Percentiles rank a stretch among this genome's conserved stretches.
These are phyloP conservation scores for Drosophila heteroneura DNA, from an alignment of 2,888 invertebrate genomes.

Conservation along the genomic window DNA sequence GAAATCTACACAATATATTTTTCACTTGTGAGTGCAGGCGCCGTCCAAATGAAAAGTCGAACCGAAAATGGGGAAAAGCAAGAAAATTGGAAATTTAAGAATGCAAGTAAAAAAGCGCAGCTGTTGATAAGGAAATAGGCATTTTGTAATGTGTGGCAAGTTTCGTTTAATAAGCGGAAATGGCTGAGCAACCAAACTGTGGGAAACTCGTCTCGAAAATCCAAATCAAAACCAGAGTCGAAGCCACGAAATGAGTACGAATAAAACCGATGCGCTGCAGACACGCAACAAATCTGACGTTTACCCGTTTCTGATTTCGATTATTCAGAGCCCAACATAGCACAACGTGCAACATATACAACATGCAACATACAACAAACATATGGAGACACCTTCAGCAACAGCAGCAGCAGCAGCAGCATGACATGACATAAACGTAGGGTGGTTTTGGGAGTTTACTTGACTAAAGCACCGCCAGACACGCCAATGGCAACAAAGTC, in stretches of 20 bases:
- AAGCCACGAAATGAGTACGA: constrained; percentile 26
- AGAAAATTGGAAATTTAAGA: constrained; percentile 38
- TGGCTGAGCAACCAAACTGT: constrained; percentile 33
- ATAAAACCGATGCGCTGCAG: constrained; percentile 47
- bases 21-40: constrained; percentile 39
- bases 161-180: constrained; percentile 63
- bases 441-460: not conserved
- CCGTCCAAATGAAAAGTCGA: not conserved
- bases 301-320: constrained; percentile 53
- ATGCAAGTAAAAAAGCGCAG: constrained; percentile 50
- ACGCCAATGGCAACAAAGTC: constrained; percentile 77
- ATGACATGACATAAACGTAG: constrained; percentile 39
- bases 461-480: constrained; percentile 71
- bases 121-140: constrained; percentile 67
- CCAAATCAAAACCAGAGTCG: constrained; percentile 41
- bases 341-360: constrained; percentile 7
- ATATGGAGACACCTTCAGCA: constrained; percentile 47
- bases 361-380: constrained; percentile 16
- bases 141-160: constrained; percentile 41
- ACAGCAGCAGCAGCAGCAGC: constrained; percentile 23
- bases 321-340: constrained; percentile 20
- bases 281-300: constrained; percentile 74
- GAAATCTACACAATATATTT: constrained; percentile 9
- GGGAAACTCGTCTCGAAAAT: constrained; percentile 60
- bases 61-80: constrained; percentile 1